Conservation (phyloP, 2,797 vertebrate genomes). For the Takifugu ocellatus region DNA sequence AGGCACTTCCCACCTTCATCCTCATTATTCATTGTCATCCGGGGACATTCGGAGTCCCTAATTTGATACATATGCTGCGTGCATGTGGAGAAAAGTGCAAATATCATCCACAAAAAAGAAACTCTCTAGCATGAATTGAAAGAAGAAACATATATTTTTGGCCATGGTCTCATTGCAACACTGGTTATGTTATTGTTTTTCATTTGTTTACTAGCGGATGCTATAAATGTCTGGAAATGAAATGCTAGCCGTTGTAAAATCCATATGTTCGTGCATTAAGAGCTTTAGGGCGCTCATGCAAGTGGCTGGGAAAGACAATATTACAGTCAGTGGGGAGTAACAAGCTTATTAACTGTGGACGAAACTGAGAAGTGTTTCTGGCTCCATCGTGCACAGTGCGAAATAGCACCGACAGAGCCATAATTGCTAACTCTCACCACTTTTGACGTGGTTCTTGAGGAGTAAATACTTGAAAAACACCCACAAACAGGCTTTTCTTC, state of each 20-base stretch:
- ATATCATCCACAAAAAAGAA: neutral
- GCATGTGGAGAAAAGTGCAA: neutral
- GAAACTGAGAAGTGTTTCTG: constrained; percentile 40
- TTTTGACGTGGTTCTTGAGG: constrained; percentile 36
- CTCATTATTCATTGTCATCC: constrained; percentile 71
- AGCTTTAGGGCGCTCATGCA: constrained; percentile 48
- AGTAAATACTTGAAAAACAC: constrained; percentile 51
- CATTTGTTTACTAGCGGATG: constrained; percentile 42
- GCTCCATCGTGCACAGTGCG: constrained; percentile 43
- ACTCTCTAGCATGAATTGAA: neutral
- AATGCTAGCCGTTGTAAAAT: constrained; percentile 67
- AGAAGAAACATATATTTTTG: constrained; percentile 19
- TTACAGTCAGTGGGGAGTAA: constrained; percentile 68
- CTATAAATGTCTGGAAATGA: constrained; percentile 58
- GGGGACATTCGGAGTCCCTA: constrained; percentile 46
- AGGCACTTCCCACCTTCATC: constrained; percentile 52
- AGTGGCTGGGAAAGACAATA: constrained; percentile 63
- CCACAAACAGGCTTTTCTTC: constrained; percentile 51
- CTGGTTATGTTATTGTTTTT: constrained; percentile 35
- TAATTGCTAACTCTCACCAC: constrained; percentile 44
- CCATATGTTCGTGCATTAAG: constrained; percentile 65
- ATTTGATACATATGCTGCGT: constrained; percentile 63
- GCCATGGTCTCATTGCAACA: constrained; percentile 29
- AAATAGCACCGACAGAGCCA: constrained; percentile 36
- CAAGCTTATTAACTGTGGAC: constrained; percentile 67